Evolutionary conservation across 1,140 invertebrate species (phyloP), one percentile per base, ranked within the genome.

Genomic region (Metopolophium dirhodum): DNA sequence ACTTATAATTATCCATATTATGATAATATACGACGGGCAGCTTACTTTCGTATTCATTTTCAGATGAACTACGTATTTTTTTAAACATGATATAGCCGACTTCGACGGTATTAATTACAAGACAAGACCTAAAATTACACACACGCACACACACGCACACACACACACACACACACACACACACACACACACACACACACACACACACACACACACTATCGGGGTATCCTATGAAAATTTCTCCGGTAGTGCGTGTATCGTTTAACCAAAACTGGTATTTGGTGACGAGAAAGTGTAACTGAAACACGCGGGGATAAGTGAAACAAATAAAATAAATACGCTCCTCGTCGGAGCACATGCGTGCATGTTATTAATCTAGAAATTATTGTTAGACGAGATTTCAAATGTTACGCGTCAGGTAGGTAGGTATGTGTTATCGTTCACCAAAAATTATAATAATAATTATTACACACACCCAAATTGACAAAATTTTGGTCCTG

Each of bases 201-300:
- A 20, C 22, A 8, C 30, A 22, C 8, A 22, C 30, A 47, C 45
- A 54, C 41, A 7, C 41, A 7, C n/a, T 35, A 9, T 45, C 45
- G 23, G 47, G 23, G 57, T 92, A 85, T 86, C 37, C 37, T 54
- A 68, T 57, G 35, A 86, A 35, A 86, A 93, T 93, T 93, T 93
- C 91, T 93, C 91, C 51, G 41, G 35, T n/a, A 57, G 68, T 41
- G 82, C 77, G 61, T 77, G n/a, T 90, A 90, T 92, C 90, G 68
- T 77, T 54, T 83, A 41, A 82, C 77, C 68, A 49, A 37, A 82
- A 92, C 68, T 92, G 45, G 90, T 92, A 92, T 86, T 54, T 41
- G 91, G 49, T 85, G 82, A 86, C 77, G 91, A 93, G 91, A 93
- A 93, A 93, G 91, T 93, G 37, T 86, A 86, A 93, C 82, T 45